phyloP scores from a whole-genome alignment of 2,888 invertebrate species.

The Euclidia mi region DNA sequence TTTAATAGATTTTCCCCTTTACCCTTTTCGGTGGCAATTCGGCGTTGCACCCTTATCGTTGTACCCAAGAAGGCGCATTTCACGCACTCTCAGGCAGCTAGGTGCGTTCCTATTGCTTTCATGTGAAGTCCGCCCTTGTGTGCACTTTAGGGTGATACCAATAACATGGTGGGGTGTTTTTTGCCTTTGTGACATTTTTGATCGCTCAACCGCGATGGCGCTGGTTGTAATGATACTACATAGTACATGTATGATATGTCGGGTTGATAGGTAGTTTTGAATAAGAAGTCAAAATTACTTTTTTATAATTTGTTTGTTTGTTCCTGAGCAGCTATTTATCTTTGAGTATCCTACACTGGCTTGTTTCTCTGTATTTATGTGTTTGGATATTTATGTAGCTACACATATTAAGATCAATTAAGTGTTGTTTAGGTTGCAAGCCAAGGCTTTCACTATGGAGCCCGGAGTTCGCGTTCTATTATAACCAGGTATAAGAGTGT shows the following conservation, averaged over 20 bases:
- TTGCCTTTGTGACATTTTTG: conserved; percentile 15
- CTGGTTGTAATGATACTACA: conserved; percentile 11
- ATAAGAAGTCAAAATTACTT: too few relatives aligned
- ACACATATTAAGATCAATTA: too few relatives aligned
- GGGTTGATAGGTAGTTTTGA: too few relatives aligned
- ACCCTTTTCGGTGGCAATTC: conserved; percentile 16
- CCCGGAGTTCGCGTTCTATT: too few relatives aligned
- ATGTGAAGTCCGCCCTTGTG: conserved; percentile 47
- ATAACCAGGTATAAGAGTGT: too few relatives aligned
- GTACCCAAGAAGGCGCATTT: conserved; percentile 53
- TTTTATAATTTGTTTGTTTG: conserved; percentile 14
- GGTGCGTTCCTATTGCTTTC: conserved; percentile 64
- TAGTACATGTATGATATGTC: too few relatives aligned
- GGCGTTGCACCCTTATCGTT: conserved; percentile 35
- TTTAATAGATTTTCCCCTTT: conserved; percentile 18
- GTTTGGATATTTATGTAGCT: too few relatives aligned
- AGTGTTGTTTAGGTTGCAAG: too few relatives aligned
- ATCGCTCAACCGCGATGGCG: conserved; percentile 11
- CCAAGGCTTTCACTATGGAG: too few relatives aligned
- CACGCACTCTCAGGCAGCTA: conserved; percentile 59
- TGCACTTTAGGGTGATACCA: conserved; percentile 22
- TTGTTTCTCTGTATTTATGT: too few relatives aligned
- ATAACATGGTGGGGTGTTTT: conserved; percentile 9
- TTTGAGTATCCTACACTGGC: too few relatives aligned
- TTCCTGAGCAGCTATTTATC: too few relatives aligned